Evolutionary conservation across 92 coral and sea anemone species (phyloP), one percentile per base, ranked within the genome.

Genomic region (Plumapathes pennacea): DNA sequence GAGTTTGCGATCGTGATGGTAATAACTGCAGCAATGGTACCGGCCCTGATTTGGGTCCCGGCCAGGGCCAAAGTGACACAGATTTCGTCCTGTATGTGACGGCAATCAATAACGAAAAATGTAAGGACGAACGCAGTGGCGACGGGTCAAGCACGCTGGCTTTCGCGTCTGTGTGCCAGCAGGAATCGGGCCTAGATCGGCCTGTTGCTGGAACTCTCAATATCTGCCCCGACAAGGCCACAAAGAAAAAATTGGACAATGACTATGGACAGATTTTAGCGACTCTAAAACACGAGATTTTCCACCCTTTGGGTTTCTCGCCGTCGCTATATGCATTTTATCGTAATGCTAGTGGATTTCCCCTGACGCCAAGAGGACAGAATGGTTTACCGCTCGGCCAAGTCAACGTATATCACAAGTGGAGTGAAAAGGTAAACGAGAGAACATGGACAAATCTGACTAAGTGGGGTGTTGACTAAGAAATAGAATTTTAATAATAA

Each of bases 171-270:
- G 78, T 72, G 0, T 94, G 99, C 43, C 99, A 94, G 46, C 97
- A 84, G 53, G 99, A 94, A 24, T 61, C 64, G 10, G 33, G 29
- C 12, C 38, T 85, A 10, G 99, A 94, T 51, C 78, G 99, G n/a
- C 99, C 99, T 0, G 72, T 94, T n/a, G 96, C 88, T 9, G 99
- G 99, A 10, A 84, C 76, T 69, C 69, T 94, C 21, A 94, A 94
- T 42, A 77, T 94, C 25, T 94, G 99, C 22, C 90, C 88, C 0
- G 50, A 63, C 15, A 89, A 74, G 41, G 68, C 88, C 10, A 46
- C 81, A 15, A 72, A 57, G 10, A 73, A 42, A 41, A 60, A 65
- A 44, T 54, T 67, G 4, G 60, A 45, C 32, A 60, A 49, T 12
- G 38, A 74, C 49, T 65, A 71, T 32, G 58, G 21, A 0, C 91